phyloP scores from a whole-genome alignment of 2,888 invertebrate genomes.

The Tridacna crocea region DNA sequence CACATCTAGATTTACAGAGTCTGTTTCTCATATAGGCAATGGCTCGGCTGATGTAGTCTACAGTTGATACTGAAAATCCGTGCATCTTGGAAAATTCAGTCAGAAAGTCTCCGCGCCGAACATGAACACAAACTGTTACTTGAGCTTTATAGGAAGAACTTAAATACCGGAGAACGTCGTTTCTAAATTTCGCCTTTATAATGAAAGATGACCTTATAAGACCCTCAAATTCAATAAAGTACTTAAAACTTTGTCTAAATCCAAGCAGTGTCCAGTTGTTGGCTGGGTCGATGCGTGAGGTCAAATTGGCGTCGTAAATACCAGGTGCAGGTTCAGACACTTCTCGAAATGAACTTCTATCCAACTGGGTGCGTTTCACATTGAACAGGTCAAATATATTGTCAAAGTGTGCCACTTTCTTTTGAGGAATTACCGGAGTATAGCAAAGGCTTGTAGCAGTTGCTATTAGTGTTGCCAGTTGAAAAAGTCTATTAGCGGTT shows the following conservation, averaged over 20 bases:
- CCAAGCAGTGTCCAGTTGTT: slow-evolving; percentile 5
- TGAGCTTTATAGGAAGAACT: too few relatives aligned
- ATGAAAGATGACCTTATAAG: background rate
- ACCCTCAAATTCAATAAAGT: background rate
- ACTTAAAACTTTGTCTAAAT: background rate
- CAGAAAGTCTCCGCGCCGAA: slow-evolving; percentile 10
- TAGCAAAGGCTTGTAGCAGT: too few relatives aligned
- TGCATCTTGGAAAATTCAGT: too few relatives aligned
- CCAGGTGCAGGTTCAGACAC: background rate
- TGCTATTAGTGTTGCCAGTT: too few relatives aligned
- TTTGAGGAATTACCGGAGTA: too few relatives aligned
- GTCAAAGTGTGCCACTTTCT: too few relatives aligned
- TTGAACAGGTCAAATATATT: too few relatives aligned
- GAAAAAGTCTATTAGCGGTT: too few relatives aligned
- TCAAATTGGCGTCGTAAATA: background rate
- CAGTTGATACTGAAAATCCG: background rate
- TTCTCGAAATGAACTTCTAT: too few relatives aligned
- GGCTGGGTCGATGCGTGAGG: background rate
- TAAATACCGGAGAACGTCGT: background rate
- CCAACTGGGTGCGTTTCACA: too few relatives aligned
- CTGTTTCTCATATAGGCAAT: background rate
- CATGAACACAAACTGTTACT: background rate
- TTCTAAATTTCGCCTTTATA: background rate
- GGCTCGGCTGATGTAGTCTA: background rate
- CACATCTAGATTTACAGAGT: background rate